Evolutionary conservation across 2,888 invertebrate genomes (phyloP), one percentile per base, ranked within the genome.

Genomic region (Pseudoips prasinana): DNA sequence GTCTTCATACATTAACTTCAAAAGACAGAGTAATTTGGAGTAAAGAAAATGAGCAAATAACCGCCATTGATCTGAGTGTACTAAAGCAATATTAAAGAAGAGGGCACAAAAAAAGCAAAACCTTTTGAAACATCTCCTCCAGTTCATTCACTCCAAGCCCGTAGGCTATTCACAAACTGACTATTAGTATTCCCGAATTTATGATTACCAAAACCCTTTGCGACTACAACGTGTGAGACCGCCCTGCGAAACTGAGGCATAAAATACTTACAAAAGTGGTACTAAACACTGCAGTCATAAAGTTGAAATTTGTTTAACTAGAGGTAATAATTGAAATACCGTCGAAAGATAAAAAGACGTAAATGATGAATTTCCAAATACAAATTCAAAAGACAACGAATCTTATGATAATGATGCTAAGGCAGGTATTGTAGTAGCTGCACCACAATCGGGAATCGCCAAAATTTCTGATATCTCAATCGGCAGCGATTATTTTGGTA

Each of bases 381-480:
- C 22, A 32, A 22, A 23, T 41, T 25, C 50, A 56, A 45, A 38
- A 31, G 25, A 61, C 50, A 51, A 37, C 43, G 25, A 35, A 35
- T 39, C 45, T 39, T 55, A 57, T 29, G 14, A 7, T 11, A 8
- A 25, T 25, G 19, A 19, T 10, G 23, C 33, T 67, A 73, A 54
- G 59, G 73, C 14, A 3, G 14, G 14, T 14, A 3, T 3, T 14
- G 5, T 3, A 3, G 14, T 14, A 3, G 14, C 14, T 14, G 3
- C 14, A 14, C 2, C 3, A 14, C 14, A 14, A 14, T 3, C 32
- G 25, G 9, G 22, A 37, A 35, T 58, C 22, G 25, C 47, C 58
- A 45, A 64, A 70, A 65, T 57, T 55, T 39, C 56, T 71, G 74
- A 82, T 79, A 78, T 74, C 82, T 82, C 76, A 80, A 82, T 82